Evolutionary conservation across 2,113 vertebrate species (phyloP).

Genomic region (Phasianus colchicus): DNA sequence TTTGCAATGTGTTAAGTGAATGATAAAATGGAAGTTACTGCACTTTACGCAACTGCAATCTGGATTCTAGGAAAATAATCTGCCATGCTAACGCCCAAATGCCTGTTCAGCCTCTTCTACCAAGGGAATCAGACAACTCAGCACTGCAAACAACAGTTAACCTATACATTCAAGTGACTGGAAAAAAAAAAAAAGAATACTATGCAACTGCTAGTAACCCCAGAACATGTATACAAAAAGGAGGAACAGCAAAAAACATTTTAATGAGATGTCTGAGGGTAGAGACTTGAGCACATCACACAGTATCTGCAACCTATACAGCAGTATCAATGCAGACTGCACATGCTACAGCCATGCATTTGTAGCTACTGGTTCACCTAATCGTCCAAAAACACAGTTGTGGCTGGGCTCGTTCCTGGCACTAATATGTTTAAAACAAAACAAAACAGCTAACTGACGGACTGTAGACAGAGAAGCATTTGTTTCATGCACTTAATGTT

Average conservation of each 20-base stretch:
- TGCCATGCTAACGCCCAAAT: background rate
- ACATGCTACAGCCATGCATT: background rate
- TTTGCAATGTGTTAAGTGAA: background rate
- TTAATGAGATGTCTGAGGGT: background rate
- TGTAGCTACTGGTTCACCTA: background rate
- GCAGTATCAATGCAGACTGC: background rate
- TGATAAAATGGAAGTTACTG: background rate
- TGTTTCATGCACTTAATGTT: background rate
- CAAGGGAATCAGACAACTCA: background rate
- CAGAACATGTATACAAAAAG: background rate
- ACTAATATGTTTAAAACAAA: background rate
- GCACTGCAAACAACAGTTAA: background rate
- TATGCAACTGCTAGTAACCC: background rate
- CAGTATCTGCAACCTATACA: rapidly evolving
- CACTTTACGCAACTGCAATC: background rate
- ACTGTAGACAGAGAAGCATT: background rate
- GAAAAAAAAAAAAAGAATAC: background rate
- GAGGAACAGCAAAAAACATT: background rate
- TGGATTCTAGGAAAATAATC: background rate
- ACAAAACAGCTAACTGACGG: background rate
- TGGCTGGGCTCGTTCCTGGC: background rate
- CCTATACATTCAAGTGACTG: background rate
- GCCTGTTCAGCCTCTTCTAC: background rate
- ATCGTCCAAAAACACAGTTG: background rate
- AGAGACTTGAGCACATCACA: background rate